phyloP scores from a whole-genome alignment of 2,797 vertebrate species.

The Leptatherina wallacei region DNA sequence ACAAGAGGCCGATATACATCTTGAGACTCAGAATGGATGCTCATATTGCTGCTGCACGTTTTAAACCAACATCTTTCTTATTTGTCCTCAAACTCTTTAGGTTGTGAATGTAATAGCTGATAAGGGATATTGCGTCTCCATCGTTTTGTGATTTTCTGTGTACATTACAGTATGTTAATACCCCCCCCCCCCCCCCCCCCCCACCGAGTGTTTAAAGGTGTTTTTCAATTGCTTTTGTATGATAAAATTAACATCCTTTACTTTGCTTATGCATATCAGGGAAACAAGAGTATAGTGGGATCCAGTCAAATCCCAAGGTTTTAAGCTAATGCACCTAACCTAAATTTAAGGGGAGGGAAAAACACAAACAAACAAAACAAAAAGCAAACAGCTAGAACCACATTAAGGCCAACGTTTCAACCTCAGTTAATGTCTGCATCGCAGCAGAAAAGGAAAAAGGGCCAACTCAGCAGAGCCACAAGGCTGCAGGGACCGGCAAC shows the following conservation, averaged over 20 bases:
- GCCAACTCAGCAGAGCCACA: conserved; percentile 72
- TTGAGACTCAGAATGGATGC: conserved; percentile 9
- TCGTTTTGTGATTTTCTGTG: not conserved
- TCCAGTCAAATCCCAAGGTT: conserved; percentile 19
- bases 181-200: no score
- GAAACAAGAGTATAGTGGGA: not conserved
- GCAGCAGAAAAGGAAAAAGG: conserved; percentile 61
- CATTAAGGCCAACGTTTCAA: conserved; percentile 65
- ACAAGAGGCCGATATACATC: conserved; percentile 36
- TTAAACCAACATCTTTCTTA: not conserved
- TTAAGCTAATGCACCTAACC: conserved; percentile 39
- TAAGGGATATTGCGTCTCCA: not conserved
- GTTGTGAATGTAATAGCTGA: not conserved
- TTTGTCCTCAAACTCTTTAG: not conserved
- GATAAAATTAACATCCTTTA: not conserved
- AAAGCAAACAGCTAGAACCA: conserved; percentile 35
- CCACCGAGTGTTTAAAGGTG: not conserved
- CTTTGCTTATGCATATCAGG: not conserved
- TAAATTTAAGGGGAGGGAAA: conserved; percentile 26
- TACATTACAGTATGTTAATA: not conserved
- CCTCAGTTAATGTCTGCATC: conserved; percentile 65
- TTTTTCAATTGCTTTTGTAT: not conserved
- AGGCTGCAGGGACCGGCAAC: conserved; percentile 55
- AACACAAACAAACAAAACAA: not conserved
- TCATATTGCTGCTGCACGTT: not conserved